Evolutionary conservation across 2,797 vertebrate species (phyloP), one percentile per base, ranked within the genome.

Genomic region (Nyctalus aviator): DNA sequence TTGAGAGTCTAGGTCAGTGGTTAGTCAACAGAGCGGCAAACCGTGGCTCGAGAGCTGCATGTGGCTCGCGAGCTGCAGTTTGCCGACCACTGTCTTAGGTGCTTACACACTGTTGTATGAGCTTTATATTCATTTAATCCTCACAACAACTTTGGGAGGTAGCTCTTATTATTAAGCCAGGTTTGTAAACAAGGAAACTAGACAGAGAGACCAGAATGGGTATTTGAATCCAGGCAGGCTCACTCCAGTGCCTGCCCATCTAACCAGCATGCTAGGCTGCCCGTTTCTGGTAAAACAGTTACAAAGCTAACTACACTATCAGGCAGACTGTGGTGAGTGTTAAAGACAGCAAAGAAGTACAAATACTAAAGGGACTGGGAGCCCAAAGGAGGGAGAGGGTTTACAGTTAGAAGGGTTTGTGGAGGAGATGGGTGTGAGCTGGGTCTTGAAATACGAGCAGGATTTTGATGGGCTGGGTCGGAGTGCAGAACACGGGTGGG

Each of bases 401-500:
- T n/a, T 55, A 53, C 0, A 27, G 27, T 12, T 8, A 77, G 32
- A 59, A 23, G 25, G 10, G 12, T 69, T 35, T 37, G 27, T 62
- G 15, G 83, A 88, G 35, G 75, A 64, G 41, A 4, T 0, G 1
- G 4, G 25, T 12, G 12, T 17, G 30, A 20, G 35, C 21, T 8
- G 27, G 71, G 17, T 48, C 21, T 35, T 41, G n/a, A 59, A 23
- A 32, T 2, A 12, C 5, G 46, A 46, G 25, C 62, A 35, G 73
- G 55, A 50, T 11, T 71, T 27, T 30, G 41, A 23, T 3, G 8
- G 41, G 14, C 27, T 18, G 25, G 21, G 53, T 72, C 9, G 15
- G 71, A 62, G 20, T 21, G 64, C 6, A 41, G 30, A 37, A 21
- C 2, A 2, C 0, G 8, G 35, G 21, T 0, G 27, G 1, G 6